Conservation (phyloP, 92 coral and sea anemone species). For the Bergia puertoricense region DNA sequence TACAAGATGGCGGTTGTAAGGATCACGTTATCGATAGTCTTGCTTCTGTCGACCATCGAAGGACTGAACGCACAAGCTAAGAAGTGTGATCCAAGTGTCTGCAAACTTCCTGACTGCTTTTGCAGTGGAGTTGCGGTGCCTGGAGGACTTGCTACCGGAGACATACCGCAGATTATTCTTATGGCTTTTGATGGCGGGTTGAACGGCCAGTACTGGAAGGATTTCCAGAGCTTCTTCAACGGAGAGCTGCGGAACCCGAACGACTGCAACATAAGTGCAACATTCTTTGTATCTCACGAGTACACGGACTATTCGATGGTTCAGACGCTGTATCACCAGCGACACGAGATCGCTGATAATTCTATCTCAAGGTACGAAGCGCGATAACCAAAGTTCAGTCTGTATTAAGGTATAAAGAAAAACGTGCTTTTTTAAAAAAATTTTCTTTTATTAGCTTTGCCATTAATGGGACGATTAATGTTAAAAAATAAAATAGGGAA, state of each 20-base stretch:
- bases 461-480: too few species aligned
- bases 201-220: constrained; percentile 36
- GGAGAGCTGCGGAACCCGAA: constrained; percentile 67
- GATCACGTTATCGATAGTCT: neutral
- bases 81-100: constrained; percentile 44
- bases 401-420: too few species aligned
- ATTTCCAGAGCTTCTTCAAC: constrained; percentile 58
- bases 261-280: constrained; percentile 66
- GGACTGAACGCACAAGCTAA: neutral
- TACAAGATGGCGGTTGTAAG: neutral
- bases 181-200: constrained; percentile 63
- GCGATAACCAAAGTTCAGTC: neutral
- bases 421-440: too few species aligned
- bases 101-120: constrained; percentile 74
- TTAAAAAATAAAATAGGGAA: too few species aligned
- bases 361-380: constrained; percentile 47
- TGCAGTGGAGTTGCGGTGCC: constrained; percentile 67
- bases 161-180: constrained; percentile 68
- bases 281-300: constrained; percentile 76
- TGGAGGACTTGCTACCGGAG: constrained; percentile 52
- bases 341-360: constrained; percentile 72
- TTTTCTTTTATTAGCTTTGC: too few species aligned
- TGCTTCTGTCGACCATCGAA: neutral
- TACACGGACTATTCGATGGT: constrained; percentile 64
- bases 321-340: constrained; percentile 59